Base-by-base conservation (phyloP, 2,888 invertebrate species). In the Philaethria dido region DNA sequence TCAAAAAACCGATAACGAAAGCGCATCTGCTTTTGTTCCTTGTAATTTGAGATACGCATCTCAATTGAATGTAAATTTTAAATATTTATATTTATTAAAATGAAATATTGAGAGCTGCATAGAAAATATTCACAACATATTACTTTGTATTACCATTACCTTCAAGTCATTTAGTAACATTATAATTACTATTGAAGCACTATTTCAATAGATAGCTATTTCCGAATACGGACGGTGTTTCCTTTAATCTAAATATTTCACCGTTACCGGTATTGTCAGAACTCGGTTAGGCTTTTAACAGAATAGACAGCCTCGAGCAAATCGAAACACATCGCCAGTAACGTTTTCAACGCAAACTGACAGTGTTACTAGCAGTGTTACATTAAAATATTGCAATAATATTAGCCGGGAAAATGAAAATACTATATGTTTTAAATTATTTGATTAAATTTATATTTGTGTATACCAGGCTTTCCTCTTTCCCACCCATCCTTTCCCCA, bases 281-380 rank as follows among this genome's bases (percentile, higher is more conserved):
- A 25, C 50, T 50, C 36, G 55, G 54, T 57, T 57, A 33, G 45
- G 64, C 64, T 64, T 64, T 64, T 57, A 57, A 55, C 47, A 47
- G 22, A 64, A 64, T 55, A 64, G 55, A 47, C 45, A 57, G 45
- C n/a, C 55, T 5, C 55, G 18, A 33, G 52, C 18, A 18, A 36
- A 52, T 64, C 8, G n/a, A 47, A 48, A 47, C 16, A 64, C 22
- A 48, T 64, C 36, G 22, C 9, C 20, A 36, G 33, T 18, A 60
- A 60, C 59, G 13, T 18, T 22, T 57, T 29, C 16, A 29, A 45
- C 16, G 2, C 45, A 45, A 57, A 45, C 45, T 60, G 14, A 45
- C 42, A 44, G 2, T 8, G 20, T 39, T 44, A 14, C 18, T 33
- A n/a, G n/a, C 1, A 57, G 20, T 9, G n/a, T 4, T n/a, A 20